These are phyloP conservation scores for Parazoanthus darwini DNA, from an alignment of 92 coral and sea anemone species.

Conservation along the genomic window DNA sequence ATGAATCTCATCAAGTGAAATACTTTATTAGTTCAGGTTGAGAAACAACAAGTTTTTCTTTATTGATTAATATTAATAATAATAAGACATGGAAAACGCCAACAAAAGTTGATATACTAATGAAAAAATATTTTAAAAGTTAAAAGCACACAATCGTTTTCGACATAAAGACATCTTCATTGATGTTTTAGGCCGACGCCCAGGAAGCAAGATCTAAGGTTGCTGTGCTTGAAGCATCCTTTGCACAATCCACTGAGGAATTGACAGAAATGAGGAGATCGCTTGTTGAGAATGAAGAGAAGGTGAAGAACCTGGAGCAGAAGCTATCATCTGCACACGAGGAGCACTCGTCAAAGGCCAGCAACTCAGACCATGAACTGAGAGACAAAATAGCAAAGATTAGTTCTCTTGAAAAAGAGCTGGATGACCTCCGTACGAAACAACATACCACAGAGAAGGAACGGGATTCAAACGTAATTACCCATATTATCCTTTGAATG, in stretches of 20 bases:
- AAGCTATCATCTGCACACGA: slow-evolving; percentile 45
- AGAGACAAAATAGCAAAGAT: slow-evolving; percentile 63
- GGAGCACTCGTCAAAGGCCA: slow-evolving; percentile 47
- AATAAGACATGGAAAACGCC: too few species aligned
- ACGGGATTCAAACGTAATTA: slow-evolving; percentile 64
- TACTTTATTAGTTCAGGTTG: neutral
- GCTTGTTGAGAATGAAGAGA: slow-evolving; percentile 52
- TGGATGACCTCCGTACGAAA: slow-evolving; percentile 34
- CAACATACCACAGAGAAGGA: slow-evolving; percentile 49
- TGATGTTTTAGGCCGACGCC: slow-evolving; percentile 52
- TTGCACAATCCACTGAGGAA: slow-evolving; percentile 53
- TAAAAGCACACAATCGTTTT: too few species aligned
- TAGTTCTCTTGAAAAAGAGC: slow-evolving; percentile 66
- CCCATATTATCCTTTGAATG: too few species aligned
- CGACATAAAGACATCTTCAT: too few species aligned
- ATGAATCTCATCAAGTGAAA: neutral
- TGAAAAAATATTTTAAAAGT: too few species aligned
- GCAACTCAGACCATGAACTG: slow-evolving; percentile 48
- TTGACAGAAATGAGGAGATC: slow-evolving; percentile 39
- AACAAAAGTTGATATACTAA: too few species aligned
- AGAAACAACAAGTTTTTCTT: neutral
- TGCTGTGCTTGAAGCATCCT: slow-evolving; percentile 53
- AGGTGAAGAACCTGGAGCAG: slow-evolving; percentile 59
- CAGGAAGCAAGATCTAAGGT: slow-evolving; percentile 41
- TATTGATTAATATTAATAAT: too few species aligned